Base-by-base conservation (phyloP, 2,888 invertebrate genomes). In the Andrena praecox region DNA sequence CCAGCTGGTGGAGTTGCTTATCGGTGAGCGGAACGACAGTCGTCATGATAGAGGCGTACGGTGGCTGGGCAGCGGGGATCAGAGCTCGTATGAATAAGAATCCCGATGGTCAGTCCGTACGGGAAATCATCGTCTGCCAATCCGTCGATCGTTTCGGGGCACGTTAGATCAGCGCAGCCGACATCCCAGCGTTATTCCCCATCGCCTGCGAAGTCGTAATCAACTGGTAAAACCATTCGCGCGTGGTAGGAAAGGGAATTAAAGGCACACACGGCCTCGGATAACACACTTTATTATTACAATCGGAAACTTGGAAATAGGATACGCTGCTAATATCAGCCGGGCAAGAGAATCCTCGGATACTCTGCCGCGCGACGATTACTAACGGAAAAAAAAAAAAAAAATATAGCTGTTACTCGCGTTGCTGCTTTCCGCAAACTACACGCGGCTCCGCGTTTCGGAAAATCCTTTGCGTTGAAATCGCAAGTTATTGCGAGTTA, bases 1-100 rank as follows among this genome's bases (percentile, higher is more conserved):
- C 88, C 87, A 88, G 48, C 80, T 95, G 95, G 90, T 95, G 95
- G 91, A 95, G 95, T 89, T 95, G 95, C 93, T 95, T 95, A 88
- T 95, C 95, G 86, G 94, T 94, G 87, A 93, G 90, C 72, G 93
- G 91, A 87, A 91, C 87, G 85, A 91, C 87, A 87, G 91, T 91
- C 85, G 91, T 91, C 93, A 93, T 94, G 91, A 91, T 92, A 91
- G 86, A 89, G 84, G 80, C 83, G 82, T 86, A 87, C 84, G 87
- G 83, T 85, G 82, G 89, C 87, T 89, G 42, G 42, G 89, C 73
- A 83, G 89, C 79, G 85, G 76, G 86, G 85, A 86, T 87, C 77
- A 88, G 82, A 80, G 66, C 73, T 80, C 69, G 74, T 64, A 69
- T 75, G 82, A 82, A 79, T 80, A 67, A 33, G 68, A 83, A 86